A percentile compares a stretch with the other conserved stretches of the same genome.
Conservation (phyloP, 2,797 vertebrate genomes). For the Fistularia tabacaria region DNA sequence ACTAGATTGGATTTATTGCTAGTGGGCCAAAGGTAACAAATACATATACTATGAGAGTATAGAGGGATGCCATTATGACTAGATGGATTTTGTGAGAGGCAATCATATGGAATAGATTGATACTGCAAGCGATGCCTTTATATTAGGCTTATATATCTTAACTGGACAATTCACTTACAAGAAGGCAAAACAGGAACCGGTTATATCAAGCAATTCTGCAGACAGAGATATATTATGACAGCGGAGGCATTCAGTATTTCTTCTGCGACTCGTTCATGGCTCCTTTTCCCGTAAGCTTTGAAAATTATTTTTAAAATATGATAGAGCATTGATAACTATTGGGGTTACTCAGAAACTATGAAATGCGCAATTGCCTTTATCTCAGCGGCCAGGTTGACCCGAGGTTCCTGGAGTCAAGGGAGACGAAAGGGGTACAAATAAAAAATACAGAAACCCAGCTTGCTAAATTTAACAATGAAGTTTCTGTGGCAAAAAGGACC, state of each 20-base stretch:
- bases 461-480: too few species aligned
- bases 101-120: conserved; percentile 78
- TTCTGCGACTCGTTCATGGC: too few species aligned
- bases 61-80: conserved; percentile 72
- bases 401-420: conserved; percentile 57
- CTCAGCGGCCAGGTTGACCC: conserved; percentile 52
- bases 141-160: conserved; percentile 67
- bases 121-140: conserved; percentile 68
- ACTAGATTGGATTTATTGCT: conserved; percentile 82
- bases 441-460: conserved; percentile 48
- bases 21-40: conserved; percentile 80
- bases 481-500: too few species aligned
- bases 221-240: conserved; percentile 1
- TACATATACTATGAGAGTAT: conserved; percentile 72
- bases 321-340: conserved; percentile 1
- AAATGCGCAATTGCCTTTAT: conserved; percentile 71
- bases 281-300: too few species aligned
- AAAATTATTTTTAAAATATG: neutral
- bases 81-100: conserved; percentile 72
- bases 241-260: neutral
- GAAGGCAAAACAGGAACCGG: conserved; percentile 55
- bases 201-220: conserved; percentile 15
- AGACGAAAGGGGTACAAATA: conserved; percentile 53
- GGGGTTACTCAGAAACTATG: conserved; percentile 31
- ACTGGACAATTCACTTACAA: conserved; percentile 56